Conservation (phyloP, 2,888 invertebrate species). For the Nudaria mundana region DNA sequence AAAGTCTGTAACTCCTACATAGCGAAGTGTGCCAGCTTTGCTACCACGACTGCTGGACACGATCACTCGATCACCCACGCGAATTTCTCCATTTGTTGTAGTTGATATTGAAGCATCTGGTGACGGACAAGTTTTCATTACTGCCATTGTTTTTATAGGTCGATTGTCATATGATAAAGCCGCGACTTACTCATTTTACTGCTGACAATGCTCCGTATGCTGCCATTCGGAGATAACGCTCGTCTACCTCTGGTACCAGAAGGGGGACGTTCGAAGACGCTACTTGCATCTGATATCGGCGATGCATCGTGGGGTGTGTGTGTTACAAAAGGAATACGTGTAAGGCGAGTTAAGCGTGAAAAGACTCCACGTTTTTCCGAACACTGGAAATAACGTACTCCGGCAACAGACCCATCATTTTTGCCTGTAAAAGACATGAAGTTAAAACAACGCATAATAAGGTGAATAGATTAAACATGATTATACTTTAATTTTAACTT, state of each 20-base stretch:
- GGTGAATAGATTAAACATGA: neutral
- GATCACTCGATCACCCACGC: slow-evolving; percentile 95
- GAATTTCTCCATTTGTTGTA: slow-evolving; percentile 82
- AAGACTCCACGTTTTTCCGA: slow-evolving; percentile 96
- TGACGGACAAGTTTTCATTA: slow-evolving; percentile 11
- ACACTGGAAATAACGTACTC: slow-evolving; percentile 96
- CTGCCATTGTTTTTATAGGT: neutral
- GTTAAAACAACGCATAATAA: neutral
- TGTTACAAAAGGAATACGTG: slow-evolving; percentile 84
- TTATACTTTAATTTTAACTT: slow-evolving; percentile 40
- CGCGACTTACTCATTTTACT: slow-evolving; percentile 76
- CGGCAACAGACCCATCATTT: slow-evolving; percentile 97
- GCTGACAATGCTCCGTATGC: slow-evolving; percentile 75
- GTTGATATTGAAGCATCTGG: slow-evolving; percentile 74
- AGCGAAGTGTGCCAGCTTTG: slow-evolving; percentile 93
- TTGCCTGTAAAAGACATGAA: slow-evolving; percentile 85
- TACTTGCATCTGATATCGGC: slow-evolving; percentile 70
- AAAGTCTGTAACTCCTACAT: slow-evolving; percentile 93
- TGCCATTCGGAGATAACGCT: slow-evolving; percentile 73
- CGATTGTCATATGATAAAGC: neutral
- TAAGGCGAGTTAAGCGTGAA: slow-evolving; percentile 92
- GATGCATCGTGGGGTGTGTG: slow-evolving; percentile 76
- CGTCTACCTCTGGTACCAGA: slow-evolving; percentile 68
- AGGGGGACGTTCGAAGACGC: slow-evolving; percentile 72
- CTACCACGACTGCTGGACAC: slow-evolving; percentile 93